Base-by-base conservation (phyloP, 2,113 vertebrate species). In the Crypturellus undulatus region DNA sequence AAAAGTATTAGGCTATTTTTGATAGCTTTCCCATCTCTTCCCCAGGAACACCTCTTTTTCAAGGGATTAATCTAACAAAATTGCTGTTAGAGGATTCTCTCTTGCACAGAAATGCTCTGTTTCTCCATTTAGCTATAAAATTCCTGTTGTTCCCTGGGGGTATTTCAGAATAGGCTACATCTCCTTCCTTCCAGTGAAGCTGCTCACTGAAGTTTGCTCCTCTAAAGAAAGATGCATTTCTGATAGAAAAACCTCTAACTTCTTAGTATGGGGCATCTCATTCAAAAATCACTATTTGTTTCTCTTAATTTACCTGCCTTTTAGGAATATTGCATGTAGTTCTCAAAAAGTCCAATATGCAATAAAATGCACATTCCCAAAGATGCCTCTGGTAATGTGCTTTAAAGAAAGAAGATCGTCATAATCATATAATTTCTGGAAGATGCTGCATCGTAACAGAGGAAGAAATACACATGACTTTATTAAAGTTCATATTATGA, bases 31-130 rank as follows among this genome's bases (percentile, higher is more conserved):
- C 70, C 43, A 64, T 52, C 58, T 86, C 77, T 51, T 83, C 85
- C 92, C 65, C 80, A 87, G 78, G 77, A 89, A 93, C 65, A 92
- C 89, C 70, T 86, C 87, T 83, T 59, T 49, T 49, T 64, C 21
- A 59, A 70, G 3, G 11, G 79, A 75, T 38, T 70, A 12, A 45
- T 34, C 56, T 68, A 3, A 3, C 60, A 78, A 34, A 82, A 76
- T 56, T 13, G 38, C 59, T 60, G 64, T 62, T 80, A 73, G 79
- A 80, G 49, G 51, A 51, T 54, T 62, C 65, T 93, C 43, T 68
- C 60, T 75, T 18, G 60, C 38, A 87, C 43, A 25, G 67, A 38
- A 38, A 79, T 63, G 64, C 42, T 92, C 52, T 86, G 34, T 71
- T 92, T 78, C 82, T 86, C 51, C 64, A 43, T 80, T 87, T 80